These are phyloP conservation scores for Cryptotermes secundus DNA, from an alignment of 1,140 invertebrate genomes.

Conservation along the genomic window DNA sequence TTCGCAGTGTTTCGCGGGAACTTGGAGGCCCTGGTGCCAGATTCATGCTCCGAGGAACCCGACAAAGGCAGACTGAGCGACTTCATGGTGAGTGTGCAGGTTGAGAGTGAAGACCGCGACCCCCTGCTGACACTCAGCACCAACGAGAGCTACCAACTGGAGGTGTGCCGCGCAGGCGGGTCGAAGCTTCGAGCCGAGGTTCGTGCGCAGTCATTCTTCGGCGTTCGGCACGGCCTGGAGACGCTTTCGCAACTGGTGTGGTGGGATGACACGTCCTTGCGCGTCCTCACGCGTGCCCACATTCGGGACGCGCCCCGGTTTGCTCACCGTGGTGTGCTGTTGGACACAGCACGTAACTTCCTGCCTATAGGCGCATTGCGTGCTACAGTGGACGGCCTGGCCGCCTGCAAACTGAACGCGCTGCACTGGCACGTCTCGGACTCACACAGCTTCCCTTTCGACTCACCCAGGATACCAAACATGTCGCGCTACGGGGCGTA, in stretches of 20 bases:
- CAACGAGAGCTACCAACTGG: slow-evolving; percentile 67
- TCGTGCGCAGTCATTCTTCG: slow-evolving; percentile 65
- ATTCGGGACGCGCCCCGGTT: slow-evolving; percentile 71
- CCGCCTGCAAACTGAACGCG: slow-evolving; percentile 76
- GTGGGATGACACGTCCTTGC: slow-evolving; percentile 38
- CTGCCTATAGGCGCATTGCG: slow-evolving; percentile 66
- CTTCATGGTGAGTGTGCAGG: background rate
- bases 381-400: slow-evolving; percentile 76
- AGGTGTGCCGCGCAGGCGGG: slow-evolving; percentile 43
- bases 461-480: slow-evolving; percentile 64
- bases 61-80: background rate
- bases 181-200: slow-evolving; percentile 60
- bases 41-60: background rate
- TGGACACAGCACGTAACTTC: slow-evolving; percentile 79
- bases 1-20: background rate
- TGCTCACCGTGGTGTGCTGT: slow-evolving; percentile 70
- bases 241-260: slow-evolving; percentile 71
- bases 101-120: background rate
- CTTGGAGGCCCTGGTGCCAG: background rate
- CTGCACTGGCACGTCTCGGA: slow-evolving; percentile 93
- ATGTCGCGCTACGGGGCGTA: slow-evolving; percentile 74
- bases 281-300: slow-evolving; percentile 51
- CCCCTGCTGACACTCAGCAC: slow-evolving; percentile 56
- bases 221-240: slow-evolving; percentile 73
- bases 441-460: slow-evolving; percentile 81